Base-by-base conservation (phyloP, 2,113 vertebrate genomes). In the Pollachius pollachius region DNA sequence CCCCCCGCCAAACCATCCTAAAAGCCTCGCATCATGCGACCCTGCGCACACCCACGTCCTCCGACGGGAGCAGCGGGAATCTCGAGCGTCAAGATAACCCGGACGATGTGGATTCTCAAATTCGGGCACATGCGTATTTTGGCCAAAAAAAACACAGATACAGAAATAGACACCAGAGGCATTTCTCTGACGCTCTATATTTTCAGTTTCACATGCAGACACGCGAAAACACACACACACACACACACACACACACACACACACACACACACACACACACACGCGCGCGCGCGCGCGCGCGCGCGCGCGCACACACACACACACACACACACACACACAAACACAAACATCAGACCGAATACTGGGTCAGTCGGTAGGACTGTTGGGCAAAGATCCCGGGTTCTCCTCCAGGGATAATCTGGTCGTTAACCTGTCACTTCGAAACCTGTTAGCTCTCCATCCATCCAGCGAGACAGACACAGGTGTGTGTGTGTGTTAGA, bases 321-420 rank as follows among this genome's bases (percentile, higher is more conserved):
- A 59, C 16, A 37, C 30, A 41, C 30, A 64, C 30, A 41, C 30
- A 41, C 30, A 41, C 30, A 41, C 63, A 64, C 63, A 52, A 9
- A 65, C 57, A 59, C 57, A 59, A 4, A 59, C 57, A 59, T 23
- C 27, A 2, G 5, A 9, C 15, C 48, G 3, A 80, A 76, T 73
- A 79, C 57, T 81, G 58, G 79, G 85, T 88, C 85, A 84, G 76
- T 74, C 62, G 56, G 75, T 62, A 80, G 73, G 62, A 56, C 27
- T 71, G 78, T 70, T 19, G 76, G 78, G 76, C 84, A 82, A 37
- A 80, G 80, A 77, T 77, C 80, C 69, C 68, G 16, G 61, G 78
- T 73, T 80, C 73, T 77, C 63, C 56, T 64, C 62, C 77, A 78
- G 80, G 85, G 73, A 73, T 84, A 85, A 87, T 90, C 88, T 77